Base-by-base conservation (phyloP, 2,888 invertebrate genomes). In the Baccha elongata region DNA sequence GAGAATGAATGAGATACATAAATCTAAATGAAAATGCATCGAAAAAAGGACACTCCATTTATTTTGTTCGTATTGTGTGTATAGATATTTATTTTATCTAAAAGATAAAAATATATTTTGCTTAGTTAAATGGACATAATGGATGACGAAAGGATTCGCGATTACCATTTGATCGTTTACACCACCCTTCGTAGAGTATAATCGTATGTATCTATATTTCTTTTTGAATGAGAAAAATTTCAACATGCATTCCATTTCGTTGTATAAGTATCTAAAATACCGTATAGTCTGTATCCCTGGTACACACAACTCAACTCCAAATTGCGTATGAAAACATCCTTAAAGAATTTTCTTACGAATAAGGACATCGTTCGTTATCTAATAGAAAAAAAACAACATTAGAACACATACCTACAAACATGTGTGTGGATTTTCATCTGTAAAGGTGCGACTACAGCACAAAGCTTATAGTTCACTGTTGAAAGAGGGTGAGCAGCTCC, bases 161-260 rank as follows among this genome's bases (percentile, higher is more conserved):
- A 71, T 76, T 75, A 81, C 75, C 75, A 75, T 75, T 71, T 65
- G 75, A 75, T 71, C 75, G 52, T 60, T 81, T 53, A 60, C 50
- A 17, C 40, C n/a, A 42, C 44, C 75, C 11, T 32, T 7, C 29
- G 1, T 32, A 5, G 29, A 7, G 29, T 7, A n/a, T n/a, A n/a
- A n/a, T n/a, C n/a, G n/a, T n/a, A 32, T 8, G 8, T 32, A 32
- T 32, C 3, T 23, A 23, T 23, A 23, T 32, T 32, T 32, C 8
- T 65, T 75, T 71, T 53, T 71, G 55, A 78, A 65, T 71, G 44
- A 48, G 32, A 55, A 44, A 35, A 71, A 40, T 69, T 53, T 53
- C 23, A 60, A 65, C 75, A 62, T 71, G 71, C 71, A 72, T 76
- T 76, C 76, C 69, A 62, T 76, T 60, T 52, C 81, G n/a, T n/a